A percentile compares a stretch with the other conserved stretches of the same genome.
Evolutionary conservation across 2,888 invertebrate genomes (phyloP).

Genomic region (Chrysolina haemoptera): DNA sequence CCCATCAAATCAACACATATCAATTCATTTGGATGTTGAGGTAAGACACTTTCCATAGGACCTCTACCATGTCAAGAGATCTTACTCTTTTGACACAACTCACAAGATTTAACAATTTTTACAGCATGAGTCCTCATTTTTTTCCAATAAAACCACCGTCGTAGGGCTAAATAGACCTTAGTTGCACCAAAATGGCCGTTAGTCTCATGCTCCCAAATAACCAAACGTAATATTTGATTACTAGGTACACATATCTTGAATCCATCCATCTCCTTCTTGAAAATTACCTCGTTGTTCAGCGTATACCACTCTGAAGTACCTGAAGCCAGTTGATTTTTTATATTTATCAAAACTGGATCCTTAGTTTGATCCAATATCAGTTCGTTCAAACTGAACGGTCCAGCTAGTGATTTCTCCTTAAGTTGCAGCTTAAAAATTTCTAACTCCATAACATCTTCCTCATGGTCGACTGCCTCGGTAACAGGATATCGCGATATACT

Average conservation of each 20-base stretch:
- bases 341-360: not conserved
- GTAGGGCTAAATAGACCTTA: constrained; percentile 14
- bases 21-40: constrained; percentile 8
- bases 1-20: constrained; percentile 40
- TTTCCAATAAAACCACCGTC: constrained; percentile 8
- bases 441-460: not conserved
- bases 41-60: not conserved
- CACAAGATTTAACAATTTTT: constrained; percentile 3
- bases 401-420: not conserved
- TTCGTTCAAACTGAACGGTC: not conserved
- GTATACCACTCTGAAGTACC: not conserved
- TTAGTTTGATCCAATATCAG: not conserved
- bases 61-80: constrained; percentile 2
- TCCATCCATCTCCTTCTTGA: not conserved
- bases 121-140: constrained; percentile 16
- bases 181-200: constrained; percentile 25
- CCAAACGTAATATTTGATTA: not conserved
- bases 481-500: constrained; percentile 24
- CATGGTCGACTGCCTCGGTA: not conserved
- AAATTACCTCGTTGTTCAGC: not conserved
- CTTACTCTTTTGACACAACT: constrained; percentile 20
- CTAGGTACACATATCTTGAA: constrained; percentile 27
- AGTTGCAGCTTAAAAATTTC: not conserved
- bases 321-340: not conserved
- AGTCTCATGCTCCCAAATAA: constrained; percentile 8